These are phyloP conservation scores for Saccopteryx bilineata DNA, from an alignment of 2,113 vertebrate species.

Conservation along the genomic window DNA sequence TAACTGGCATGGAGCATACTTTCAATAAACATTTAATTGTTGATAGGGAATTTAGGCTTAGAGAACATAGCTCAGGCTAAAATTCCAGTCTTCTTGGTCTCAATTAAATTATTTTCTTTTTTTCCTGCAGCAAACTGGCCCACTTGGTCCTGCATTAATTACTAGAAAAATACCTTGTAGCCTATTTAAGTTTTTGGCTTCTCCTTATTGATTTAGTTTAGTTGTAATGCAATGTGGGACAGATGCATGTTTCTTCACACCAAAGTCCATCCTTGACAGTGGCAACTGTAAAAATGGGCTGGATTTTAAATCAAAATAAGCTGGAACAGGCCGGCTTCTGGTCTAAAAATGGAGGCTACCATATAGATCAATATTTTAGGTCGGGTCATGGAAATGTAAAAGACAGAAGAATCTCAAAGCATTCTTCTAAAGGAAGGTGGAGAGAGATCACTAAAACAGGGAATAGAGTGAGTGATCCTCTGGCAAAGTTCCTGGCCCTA, in stretches of 20 bases:
- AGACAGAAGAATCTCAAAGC: background rate
- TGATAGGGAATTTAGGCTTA: background rate
- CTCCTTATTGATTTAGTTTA: background rate
- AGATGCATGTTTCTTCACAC: background rate
- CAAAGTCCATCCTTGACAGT: background rate
- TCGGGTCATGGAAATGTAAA: background rate
- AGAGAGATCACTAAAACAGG: too few relatives aligned
- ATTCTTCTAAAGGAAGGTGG: background rate
- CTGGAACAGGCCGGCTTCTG: background rate
- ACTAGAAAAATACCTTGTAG: background rate
- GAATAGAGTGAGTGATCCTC: background rate
- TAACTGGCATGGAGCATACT: background rate
- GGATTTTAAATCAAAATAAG: slow-evolving; percentile 28
- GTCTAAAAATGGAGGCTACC: background rate
- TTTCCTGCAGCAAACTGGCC: background rate
- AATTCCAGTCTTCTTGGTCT: background rate
- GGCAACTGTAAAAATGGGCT: background rate
- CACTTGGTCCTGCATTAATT: background rate
- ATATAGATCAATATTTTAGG: background rate
- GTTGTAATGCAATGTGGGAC: background rate
- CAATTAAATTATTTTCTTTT: background rate
- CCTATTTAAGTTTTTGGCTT: background rate
- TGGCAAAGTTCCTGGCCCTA: background rate
- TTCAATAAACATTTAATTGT: background rate
- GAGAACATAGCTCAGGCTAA: background rate